Evolutionary conservation across 2,113 vertebrate species (phyloP), one percentile per base, ranked within the genome.

Genomic region (Corythoichthys haematopterus): DNA sequence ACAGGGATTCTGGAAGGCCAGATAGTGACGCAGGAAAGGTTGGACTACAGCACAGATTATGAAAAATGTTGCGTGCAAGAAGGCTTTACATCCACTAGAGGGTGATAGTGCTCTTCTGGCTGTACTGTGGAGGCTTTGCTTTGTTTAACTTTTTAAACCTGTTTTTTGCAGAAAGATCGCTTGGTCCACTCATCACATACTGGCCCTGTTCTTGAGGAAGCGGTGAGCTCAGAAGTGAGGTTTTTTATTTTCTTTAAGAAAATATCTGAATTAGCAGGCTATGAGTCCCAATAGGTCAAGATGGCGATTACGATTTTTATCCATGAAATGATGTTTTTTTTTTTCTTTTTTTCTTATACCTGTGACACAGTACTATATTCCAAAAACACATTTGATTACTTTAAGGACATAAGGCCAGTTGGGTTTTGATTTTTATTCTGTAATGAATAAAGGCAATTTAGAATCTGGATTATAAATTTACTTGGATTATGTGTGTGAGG

Each of bases 181-280:
- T 88, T 89, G 0, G 90, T 91, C 0, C 93, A 92, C 1, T 88
- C 91, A 0, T 91, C 92, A 66, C 94, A 96, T 75, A 88, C 92
- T 0, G 94, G 91, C 0, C 90, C 93, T 0, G 93, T 92, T 59
- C 94, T 94, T 52, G 96, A 97, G 50, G 96, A 97, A 33, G 94
- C 95, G 50, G 71, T 81, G 68, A 83, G 86, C 66, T 88, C 89
- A n/a, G 87, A 91, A 84, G 88, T 90, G 53, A 83, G 66, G 9
- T 43, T 43, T 43, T 43, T 43, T 43, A n/a, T n/a, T n/a, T n/a
- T n/a, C n/a, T 3, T 13, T 12, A 33, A 35, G 12, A 36, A 57
- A 36, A 36, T 14, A 6, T 14, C 33, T 57, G 33, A 35, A 4
- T 50, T 4, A 15, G 14, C 13, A 15, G 4, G 2, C 47, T 50